A percentile compares a stretch with the other conserved stretches of the same genome.
Evolutionary conservation across 2,797 vertebrate genomes (phyloP).

Genomic region (Trachops cirrhosus): DNA sequence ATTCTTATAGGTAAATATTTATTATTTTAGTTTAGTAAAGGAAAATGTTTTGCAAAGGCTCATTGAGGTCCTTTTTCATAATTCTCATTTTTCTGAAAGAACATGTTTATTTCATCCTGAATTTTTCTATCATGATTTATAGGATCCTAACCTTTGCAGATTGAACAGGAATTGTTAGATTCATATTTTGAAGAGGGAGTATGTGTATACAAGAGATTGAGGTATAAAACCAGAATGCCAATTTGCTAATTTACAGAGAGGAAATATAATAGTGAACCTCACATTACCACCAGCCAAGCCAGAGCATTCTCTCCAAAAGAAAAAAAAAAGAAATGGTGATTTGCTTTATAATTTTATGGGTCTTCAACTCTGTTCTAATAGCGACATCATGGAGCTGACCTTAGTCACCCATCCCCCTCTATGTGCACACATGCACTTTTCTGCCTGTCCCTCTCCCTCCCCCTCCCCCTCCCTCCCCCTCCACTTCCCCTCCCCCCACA

Average conservation of each 20-base stretch:
- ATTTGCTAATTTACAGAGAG: neutral
- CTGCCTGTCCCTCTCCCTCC: too few relatives aligned
- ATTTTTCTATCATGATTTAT: neutral
- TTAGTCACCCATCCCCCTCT: neutral
- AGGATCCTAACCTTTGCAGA: neutral
- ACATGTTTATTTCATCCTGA: neutral
- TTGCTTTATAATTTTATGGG: neutral
- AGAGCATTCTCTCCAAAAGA: neutral
- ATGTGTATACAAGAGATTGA: neutral
- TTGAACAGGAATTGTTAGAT: neutral
- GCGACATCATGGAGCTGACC: neutral
- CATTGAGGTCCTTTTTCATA: neutral
- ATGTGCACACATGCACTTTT: accelerated
- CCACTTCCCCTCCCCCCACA: neutral
- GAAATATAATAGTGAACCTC: neutral
- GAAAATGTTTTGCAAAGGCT: neutral
- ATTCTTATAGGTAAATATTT: neutral
- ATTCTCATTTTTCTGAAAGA: neutral
- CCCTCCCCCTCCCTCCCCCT: accelerated
- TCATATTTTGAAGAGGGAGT: neutral
- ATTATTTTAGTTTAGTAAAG: neutral
- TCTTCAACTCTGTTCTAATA: neutral
- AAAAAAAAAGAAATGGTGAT: neutral
- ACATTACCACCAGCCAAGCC: neutral
- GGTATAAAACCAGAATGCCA: neutral